These are phyloP conservation scores for Ceryle rudis DNA, from an alignment of 2,797 vertebrate species.

Conservation along the genomic window DNA sequence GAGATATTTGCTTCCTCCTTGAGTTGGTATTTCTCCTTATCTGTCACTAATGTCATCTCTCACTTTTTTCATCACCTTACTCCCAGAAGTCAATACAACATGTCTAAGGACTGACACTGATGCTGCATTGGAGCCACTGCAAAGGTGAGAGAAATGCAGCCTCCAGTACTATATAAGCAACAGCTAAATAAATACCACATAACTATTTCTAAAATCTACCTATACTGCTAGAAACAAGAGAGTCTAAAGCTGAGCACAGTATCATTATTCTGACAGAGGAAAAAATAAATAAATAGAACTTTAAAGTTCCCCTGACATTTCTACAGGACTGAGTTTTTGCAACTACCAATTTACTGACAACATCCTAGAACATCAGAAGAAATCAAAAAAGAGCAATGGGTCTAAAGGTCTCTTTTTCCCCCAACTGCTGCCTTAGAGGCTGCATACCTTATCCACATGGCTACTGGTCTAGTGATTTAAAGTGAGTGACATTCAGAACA, in stretches of 20 bases:
- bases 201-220: background rate
- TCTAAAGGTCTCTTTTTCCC: background rate
- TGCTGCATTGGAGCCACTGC: background rate
- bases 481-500: background rate
- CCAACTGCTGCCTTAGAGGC: background rate
- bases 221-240: background rate
- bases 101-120: background rate
- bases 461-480: background rate
- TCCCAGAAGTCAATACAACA: background rate
- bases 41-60: background rate
- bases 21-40: background rate
- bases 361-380: background rate
- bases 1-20: background rate
- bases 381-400: background rate
- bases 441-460: background rate
- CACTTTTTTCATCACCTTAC: background rate
- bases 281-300: background rate
- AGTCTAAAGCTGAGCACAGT: background rate
- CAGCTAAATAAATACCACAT: background rate
- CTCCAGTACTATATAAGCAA: background rate
- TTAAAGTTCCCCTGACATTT: background rate
- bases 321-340: background rate
- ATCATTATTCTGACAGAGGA: background rate
- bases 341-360: background rate
- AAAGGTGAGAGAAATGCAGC: background rate